Conservation (phyloP, 1,140 invertebrate species). For the Rhyzopertha dominica region DNA sequence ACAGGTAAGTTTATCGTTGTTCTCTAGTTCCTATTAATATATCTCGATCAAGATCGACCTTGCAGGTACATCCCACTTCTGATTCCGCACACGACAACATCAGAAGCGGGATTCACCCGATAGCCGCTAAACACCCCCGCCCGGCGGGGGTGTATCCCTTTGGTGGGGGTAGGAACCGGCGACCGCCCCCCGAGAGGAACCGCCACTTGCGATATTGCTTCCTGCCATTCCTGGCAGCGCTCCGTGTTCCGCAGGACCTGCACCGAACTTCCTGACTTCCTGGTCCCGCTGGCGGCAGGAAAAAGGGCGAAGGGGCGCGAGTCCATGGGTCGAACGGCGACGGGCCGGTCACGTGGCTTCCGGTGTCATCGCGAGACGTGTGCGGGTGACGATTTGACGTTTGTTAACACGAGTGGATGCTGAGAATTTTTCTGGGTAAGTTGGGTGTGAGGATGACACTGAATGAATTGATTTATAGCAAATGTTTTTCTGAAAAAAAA, state of each 20-base stretch:
- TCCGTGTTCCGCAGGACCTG: slow-evolving; percentile 44
- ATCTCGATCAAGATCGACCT: no score
- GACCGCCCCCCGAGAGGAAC: slow-evolving; percentile 42
- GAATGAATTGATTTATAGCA: no score
- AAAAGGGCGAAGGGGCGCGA: not conserved
- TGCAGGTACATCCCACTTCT: no score
- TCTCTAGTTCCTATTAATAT: no score
- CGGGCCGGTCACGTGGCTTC: slow-evolving; percentile 3
- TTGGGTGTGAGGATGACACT: no score
- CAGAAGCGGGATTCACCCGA: no score
- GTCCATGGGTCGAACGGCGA: slow-evolving; percentile 1
- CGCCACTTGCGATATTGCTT: slow-evolving; percentile 47
- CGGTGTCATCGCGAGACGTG: slow-evolving; percentile 2
- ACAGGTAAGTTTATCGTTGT: no score
- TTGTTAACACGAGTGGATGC: no score
- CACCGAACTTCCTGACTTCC: slow-evolving; percentile 39
- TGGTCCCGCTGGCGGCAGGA: slow-evolving; percentile 31
- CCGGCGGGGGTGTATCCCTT: slow-evolving; percentile 23
- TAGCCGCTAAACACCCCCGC: slow-evolving; percentile 32
- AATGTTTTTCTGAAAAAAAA: no score
- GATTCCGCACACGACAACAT: no score
- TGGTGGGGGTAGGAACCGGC: slow-evolving; percentile 31
- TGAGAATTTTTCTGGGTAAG: no score
- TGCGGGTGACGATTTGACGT: not conserved
- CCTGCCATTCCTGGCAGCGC: slow-evolving; percentile 45